Evolutionary conservation across 2,888 invertebrate species (phyloP).

Genomic region (Drosophila mayaguana): DNA sequence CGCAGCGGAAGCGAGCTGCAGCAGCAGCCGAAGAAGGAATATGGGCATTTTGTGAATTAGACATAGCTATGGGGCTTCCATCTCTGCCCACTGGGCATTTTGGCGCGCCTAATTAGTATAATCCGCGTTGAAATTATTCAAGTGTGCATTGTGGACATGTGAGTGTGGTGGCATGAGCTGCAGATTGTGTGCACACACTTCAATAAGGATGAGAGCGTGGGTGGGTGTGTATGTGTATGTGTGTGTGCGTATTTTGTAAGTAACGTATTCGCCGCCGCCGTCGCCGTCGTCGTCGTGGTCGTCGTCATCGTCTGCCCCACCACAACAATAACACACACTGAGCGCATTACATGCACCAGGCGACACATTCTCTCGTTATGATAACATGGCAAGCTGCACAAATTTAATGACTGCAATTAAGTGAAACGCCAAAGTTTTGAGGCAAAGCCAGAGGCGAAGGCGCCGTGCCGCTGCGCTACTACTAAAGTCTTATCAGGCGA

Average conservation of each 20-base stretch:
- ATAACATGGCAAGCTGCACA: constrained; percentile 63
- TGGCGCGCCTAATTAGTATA: constrained; percentile 81
- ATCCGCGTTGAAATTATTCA: constrained; percentile 81
- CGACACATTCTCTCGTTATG: constrained; percentile 48
- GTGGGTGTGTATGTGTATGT: not conserved
- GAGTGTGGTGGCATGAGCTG: constrained; percentile 16
- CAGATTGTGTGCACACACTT: constrained; percentile 25
- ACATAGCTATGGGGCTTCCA: constrained; percentile 42
- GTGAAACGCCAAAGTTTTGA: constrained; percentile 71
- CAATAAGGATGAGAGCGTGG: not conserved
- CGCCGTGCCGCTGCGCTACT: constrained; percentile 17
- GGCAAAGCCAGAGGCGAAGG: constrained; percentile 37
- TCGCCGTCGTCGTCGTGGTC: constrained; percentile 3
- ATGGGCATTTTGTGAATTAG: constrained; percentile 28
- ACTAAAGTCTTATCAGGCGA: constrained; percentile 64
- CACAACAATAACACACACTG: not conserved
- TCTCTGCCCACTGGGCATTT: constrained; percentile 41
- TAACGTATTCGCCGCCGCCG: constrained; percentile 28
- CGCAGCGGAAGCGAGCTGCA: constrained; percentile 35
- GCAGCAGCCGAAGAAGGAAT: constrained; percentile 3
- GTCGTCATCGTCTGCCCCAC: constrained; percentile 2
- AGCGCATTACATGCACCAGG: constrained; percentile 34
- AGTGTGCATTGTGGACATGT: constrained; percentile 69
- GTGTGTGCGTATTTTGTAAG: constrained; percentile 7
- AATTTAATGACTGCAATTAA: constrained; percentile 80